Percentiles rank a stretch among this genome's conserved stretches.
These are phyloP conservation scores for Ptiloglossa arizonensis DNA, from an alignment of 1,140 invertebrate species.

Conservation along the genomic window DNA sequence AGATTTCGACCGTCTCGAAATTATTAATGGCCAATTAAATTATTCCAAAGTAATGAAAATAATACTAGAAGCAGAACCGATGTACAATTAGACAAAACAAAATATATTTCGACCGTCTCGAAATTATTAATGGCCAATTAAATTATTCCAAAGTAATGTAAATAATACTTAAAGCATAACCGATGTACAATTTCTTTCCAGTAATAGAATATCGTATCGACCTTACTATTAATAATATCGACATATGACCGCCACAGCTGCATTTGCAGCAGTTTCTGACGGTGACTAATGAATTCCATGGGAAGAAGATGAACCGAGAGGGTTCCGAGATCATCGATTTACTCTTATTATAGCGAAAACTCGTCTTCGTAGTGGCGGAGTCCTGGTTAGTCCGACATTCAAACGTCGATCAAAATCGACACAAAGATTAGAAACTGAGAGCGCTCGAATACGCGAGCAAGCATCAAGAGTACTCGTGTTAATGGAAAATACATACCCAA, in stretches of 20 bases:
- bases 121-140: background rate
- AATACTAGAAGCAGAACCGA: background rate
- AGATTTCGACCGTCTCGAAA: too few species aligned
- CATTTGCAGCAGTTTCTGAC: constrained; percentile 64
- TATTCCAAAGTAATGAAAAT: too few species aligned
- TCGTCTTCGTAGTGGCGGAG: background rate
- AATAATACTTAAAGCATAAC: background rate
- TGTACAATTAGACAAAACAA: too few species aligned
- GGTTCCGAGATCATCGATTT: constrained; percentile 26
- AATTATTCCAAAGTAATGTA: too few species aligned
- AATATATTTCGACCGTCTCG: too few species aligned
- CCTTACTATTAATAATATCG: constrained; percentile 65
- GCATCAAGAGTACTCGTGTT: background rate
- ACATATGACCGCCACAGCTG: constrained; percentile 56
- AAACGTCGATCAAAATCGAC: constrained; percentile 22
- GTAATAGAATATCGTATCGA: constrained; percentile 10
- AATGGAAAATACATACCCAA: too few species aligned
- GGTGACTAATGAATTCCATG: constrained; percentile 64
- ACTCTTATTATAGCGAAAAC: constrained; percentile 16
- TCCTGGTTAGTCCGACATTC: constrained; percentile 19
- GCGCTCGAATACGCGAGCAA: too few species aligned
- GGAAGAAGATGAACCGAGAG: constrained; percentile 42
- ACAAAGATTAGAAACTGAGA: background rate
- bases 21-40: background rate
- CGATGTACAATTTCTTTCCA: background rate